phyloP scores from a whole-genome alignment of 2,888 invertebrate species.

The Sicus ferrugineus region DNA sequence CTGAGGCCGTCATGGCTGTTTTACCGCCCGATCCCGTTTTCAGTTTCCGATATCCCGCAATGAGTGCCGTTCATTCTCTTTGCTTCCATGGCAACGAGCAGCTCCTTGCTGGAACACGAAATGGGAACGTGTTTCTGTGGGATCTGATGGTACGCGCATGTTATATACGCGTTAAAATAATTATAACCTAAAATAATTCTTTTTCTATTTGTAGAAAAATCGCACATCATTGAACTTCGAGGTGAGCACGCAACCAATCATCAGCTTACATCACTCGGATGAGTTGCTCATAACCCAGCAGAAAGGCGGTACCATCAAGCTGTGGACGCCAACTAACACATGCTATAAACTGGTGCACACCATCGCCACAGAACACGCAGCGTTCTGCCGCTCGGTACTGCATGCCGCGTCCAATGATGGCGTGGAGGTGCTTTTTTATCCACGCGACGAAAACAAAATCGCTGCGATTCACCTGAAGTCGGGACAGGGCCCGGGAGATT shows the following conservation, averaged over 20 bases:
- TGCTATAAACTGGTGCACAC: constrained; percentile 70
- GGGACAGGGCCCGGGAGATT: constrained; percentile 43
- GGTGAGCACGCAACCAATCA: constrained; percentile 69
- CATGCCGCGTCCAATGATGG: constrained; percentile 57
- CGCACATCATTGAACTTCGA: constrained; percentile 73
- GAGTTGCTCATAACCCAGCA: constrained; percentile 76
- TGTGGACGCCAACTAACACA: constrained; percentile 71
- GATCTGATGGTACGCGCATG: constrained; percentile 73
- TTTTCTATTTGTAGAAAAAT: constrained; percentile 69
- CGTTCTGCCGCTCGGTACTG: constrained; percentile 74
- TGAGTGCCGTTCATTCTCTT: constrained; percentile 76
- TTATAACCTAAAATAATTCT: not conserved
- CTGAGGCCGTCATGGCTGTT: constrained; percentile 70
- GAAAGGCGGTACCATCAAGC: constrained; percentile 75
- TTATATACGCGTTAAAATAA: not conserved
- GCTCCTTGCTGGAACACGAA: constrained; percentile 77
- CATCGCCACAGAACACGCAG: constrained; percentile 71
- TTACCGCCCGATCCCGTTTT: constrained; percentile 79
- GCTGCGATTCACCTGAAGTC: constrained; percentile 62
- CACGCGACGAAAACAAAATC: constrained; percentile 69
- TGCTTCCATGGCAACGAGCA: constrained; percentile 74
- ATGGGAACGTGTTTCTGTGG: constrained; percentile 80
- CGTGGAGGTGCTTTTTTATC: constrained; percentile 69
- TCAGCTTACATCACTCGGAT: constrained; percentile 66
- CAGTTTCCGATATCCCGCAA: constrained; percentile 74